Evolutionary conservation across 2,888 invertebrate genomes (phyloP).

Genomic region (Catocala nupta): DNA sequence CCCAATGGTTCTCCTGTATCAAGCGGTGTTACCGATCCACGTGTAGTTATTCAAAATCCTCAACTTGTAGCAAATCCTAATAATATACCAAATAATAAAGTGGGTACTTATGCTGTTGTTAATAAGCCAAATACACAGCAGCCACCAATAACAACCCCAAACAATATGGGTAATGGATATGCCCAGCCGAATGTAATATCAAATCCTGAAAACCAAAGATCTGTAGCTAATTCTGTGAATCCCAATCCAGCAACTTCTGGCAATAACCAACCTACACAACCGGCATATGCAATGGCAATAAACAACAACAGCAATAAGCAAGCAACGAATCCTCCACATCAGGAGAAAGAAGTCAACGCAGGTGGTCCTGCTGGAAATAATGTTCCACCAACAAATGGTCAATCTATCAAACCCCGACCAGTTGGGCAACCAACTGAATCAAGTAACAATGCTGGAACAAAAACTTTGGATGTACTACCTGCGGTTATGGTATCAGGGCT

Average conservation of each 20-base stretch:
- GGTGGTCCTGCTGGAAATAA: not conserved
- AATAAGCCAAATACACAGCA: slow-evolving; percentile 16
- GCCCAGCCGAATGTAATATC: slow-evolving; percentile 1
- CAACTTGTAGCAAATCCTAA: not conserved
- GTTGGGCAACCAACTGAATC: not conserved
- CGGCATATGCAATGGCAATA: not conserved
- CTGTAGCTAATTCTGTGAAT: not conserved
- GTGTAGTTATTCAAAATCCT: not conserved
- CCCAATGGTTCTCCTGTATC: slow-evolving; percentile 14
- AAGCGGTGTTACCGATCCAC: not conserved
- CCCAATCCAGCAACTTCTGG: not conserved
- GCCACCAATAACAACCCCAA: slow-evolving; percentile 1
- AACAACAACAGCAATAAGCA: slow-evolving; percentile 5
- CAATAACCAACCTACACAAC: too few species aligned
- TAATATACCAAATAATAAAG: slow-evolving; percentile 2
- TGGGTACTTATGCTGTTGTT: slow-evolving; percentile 1
- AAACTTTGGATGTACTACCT: slow-evolving; percentile 27
- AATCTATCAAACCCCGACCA: slow-evolving; percentile 6
- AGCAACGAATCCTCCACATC: slow-evolving; percentile 5
- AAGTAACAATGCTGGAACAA: not conserved
- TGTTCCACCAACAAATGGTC: not conserved
- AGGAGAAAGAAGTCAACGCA: slow-evolving; percentile 7
- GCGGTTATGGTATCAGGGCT: slow-evolving; percentile 42
- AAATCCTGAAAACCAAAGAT: slow-evolving; percentile 8
- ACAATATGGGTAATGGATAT: slow-evolving; percentile 14